These are phyloP conservation scores for Harpalus rubripes DNA, from an alignment of 2,888 invertebrate genomes.

Conservation along the genomic window DNA sequence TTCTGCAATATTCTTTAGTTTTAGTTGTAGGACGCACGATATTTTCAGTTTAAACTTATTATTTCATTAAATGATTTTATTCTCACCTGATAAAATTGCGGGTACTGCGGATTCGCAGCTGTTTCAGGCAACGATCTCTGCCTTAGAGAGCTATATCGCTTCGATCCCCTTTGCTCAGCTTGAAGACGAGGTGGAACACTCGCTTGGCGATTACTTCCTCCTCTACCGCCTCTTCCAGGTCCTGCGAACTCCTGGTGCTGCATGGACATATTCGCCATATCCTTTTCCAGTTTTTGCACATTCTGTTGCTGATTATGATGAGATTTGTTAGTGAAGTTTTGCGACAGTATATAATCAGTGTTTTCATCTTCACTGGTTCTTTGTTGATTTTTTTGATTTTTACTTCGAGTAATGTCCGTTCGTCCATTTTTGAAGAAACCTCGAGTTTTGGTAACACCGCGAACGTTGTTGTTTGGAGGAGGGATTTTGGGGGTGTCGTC, in stretches of 20 bases:
- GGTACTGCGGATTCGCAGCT: constrained; percentile 73
- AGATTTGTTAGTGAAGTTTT: constrained; percentile 76
- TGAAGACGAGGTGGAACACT: constrained; percentile 76
- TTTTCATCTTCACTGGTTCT: constrained; percentile 67
- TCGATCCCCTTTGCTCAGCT: constrained; percentile 78
- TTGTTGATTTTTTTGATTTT: constrained; percentile 69
- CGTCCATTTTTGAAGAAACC: constrained; percentile 73
- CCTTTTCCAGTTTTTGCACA: constrained; percentile 73
- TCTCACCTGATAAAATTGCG: constrained; percentile 71
- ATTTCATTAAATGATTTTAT: background rate
- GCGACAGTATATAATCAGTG: constrained; percentile 72
- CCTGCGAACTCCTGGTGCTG: constrained; percentile 69
- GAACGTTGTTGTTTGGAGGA: background rate
- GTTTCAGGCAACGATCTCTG: constrained; percentile 82
- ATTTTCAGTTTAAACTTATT: too few relatives aligned
- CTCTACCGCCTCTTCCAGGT: constrained; percentile 52
- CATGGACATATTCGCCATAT: constrained; percentile 73
- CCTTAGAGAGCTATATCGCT: constrained; percentile 80
- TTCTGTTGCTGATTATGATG: constrained; percentile 68
- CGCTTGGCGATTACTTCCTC: constrained; percentile 72
- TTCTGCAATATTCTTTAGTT: too few relatives aligned
- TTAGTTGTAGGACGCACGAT: too few relatives aligned
- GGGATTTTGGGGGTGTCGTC: background rate
- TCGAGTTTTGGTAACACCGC: constrained; percentile 63
- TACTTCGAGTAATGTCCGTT: constrained; percentile 71